phyloP scores from a whole-genome alignment of 2,113 vertebrate species.

The Lepidothrix coronata region DNA sequence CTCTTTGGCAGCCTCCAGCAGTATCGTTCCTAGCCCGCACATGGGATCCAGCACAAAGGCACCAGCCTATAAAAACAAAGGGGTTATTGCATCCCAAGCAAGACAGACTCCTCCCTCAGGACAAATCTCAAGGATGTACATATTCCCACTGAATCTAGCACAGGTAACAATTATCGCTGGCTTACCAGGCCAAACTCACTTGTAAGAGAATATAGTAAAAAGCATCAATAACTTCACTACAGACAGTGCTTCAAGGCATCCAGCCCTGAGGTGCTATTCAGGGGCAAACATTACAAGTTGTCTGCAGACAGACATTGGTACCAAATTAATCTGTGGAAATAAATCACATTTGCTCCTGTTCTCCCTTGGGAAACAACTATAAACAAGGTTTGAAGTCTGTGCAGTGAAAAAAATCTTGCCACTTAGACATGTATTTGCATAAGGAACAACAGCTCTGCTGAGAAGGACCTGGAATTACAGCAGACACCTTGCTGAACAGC shows the following conservation, averaged over 20 bases:
- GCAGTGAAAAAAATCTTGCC: neutral
- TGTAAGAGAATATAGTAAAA: neutral
- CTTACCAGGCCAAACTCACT: neutral
- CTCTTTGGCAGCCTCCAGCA: constrained; percentile 90
- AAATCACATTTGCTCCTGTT: neutral
- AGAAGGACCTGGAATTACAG: neutral
- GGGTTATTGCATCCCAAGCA: neutral
- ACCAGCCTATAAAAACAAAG: constrained; percentile 72
- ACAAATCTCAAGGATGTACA: neutral
- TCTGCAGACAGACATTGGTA: neutral
- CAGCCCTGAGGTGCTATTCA: neutral
- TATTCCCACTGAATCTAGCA: neutral
- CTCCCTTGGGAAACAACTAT: neutral
- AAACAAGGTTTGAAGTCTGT: neutral
- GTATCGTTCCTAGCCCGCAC: constrained; percentile 90
- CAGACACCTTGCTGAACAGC: neutral
- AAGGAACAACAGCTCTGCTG: neutral
- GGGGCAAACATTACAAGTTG: neutral
- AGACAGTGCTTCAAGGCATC: neutral
- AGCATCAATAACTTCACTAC: neutral
- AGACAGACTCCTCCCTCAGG: neutral
- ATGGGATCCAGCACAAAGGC: constrained; percentile 88
- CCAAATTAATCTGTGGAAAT: neutral
- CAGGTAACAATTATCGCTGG: neutral
- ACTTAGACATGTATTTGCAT: neutral